A percentile compares a stretch with the other conserved stretches of the same genome.
Conservation (phyloP, 1,140 invertebrate genomes). For the Chironomus tepperi region DNA sequence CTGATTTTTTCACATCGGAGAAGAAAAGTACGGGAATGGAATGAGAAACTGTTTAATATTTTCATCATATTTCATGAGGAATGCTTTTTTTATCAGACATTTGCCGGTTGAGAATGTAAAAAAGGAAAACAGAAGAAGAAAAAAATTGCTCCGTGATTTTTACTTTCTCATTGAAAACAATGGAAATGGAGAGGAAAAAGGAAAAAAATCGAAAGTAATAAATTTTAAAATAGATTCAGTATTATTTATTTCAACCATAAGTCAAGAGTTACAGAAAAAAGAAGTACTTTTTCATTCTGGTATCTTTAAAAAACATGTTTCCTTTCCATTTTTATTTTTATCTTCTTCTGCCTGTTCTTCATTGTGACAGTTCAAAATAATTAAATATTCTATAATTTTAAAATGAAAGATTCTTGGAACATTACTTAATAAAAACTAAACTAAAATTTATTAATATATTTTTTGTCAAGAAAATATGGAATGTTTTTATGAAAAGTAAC, state of each 20-base stretch:
- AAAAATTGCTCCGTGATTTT: not conserved
- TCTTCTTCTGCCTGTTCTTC: no score
- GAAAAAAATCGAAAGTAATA: not conserved
- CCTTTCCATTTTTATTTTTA: not conserved
- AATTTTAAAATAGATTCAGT: no score
- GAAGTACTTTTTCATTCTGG: not conserved
- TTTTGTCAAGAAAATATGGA: no score
- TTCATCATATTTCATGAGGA: constrained; percentile 1
- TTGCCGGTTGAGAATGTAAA: not conserved
- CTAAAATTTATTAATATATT: no score
- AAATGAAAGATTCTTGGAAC: no score
- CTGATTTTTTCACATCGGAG: no score
- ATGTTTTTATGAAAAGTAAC: no score
- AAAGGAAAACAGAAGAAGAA: not conserved
- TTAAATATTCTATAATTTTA: no score
- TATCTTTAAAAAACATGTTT: not conserved
- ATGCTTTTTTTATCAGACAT: not conserved
- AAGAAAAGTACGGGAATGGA: not conserved
- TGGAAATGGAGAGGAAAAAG: not conserved
- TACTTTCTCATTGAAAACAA: not conserved
- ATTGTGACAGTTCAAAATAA: no score
- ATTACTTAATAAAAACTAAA: no score
- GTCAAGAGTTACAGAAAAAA: not conserved
- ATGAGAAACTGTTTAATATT: constrained; percentile 14
- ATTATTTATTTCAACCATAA: not conserved